Base-by-base conservation (phyloP, 2,797 vertebrate genomes). In the Cyprinodon diabolis region DNA sequence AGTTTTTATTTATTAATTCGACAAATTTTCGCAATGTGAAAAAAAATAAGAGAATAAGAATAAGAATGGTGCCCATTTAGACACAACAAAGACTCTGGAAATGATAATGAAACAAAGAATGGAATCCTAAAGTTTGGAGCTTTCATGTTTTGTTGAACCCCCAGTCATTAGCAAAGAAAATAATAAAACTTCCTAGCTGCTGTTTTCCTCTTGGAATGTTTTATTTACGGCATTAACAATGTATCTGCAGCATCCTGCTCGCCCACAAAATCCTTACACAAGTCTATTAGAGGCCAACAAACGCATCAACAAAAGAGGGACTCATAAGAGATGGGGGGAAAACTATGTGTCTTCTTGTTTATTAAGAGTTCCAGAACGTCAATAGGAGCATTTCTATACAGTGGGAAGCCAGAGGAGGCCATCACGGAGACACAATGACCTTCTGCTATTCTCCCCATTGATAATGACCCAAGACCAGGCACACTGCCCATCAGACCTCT, bases 291-390 rank as follows among this genome's bases (percentile, higher is more conserved):
- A 91, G 85, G 85, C 83, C 84, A 88, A 83, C 90, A 87, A 56
- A 85, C 75, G 85, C 84, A 60, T 52, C 82, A 82, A 90, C 88
- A 93, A 93, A 47, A 90, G 87, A 73, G 85, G 85, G 86, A 51
- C 65, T 75, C 81, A 70, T 63, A 72, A 79, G 40, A 65, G 40
- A 65, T 65, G 78, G 91, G 86, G 80, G 62, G 78, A 74, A 84
- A 92, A 92, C 80, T 92, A 91, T 94, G 91, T 87, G 86, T 90
- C 80, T 70, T 88, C 89, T 91, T 90, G 90, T 94, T 94, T 93
- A 93, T 92, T 90, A 92, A 90, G 88, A 91, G 90, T 92, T 89
- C 70, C 71, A 86, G 90, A 93, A 93, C 91, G 92, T 92, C 92
- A 92, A 93, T 93, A 94, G 79, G 82, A 88, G 86, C 81, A 75